Evolutionary conservation across 1,140 invertebrate genomes (phyloP), one percentile per base, ranked within the genome.

Genomic region (Drosophila burlai): DNA sequence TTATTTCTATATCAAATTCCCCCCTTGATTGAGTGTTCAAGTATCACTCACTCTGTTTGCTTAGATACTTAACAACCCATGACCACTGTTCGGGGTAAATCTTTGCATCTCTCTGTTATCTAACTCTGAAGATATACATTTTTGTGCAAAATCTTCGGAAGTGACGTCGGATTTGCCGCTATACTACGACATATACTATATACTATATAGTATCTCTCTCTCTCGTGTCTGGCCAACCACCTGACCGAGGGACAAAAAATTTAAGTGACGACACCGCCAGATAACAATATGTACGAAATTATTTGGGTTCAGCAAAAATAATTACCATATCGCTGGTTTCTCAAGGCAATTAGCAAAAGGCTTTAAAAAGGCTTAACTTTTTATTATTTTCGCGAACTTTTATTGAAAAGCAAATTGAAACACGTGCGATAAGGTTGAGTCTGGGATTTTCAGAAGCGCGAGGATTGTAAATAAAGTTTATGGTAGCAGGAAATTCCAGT

Each of bases 221-320:
- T 45, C 54, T 42, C 64, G 34, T 61, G 61, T 57, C 31, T 71
- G 42, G 29, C 15, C 34, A 72, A 76, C 36, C 83, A 86, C 83
- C 83, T 86, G 83, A 87, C 80, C 38, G 55, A 62, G 15, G 36
- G 21, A 57, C 54, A 57, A 40, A 40, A 47, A 62, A 60, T 50
- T 50, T 43, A 60, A 42, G 10, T 76, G 81, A 80, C 77, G 73
- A 83, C 54, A 71, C 63, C 55, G 40, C 60, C 42, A 67, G 83
- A 86, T 86, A 83, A 83, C 71, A 59, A 57, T 62, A 26, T 46
- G 55, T 76, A 79, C 72, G 50, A 50, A 73, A 40, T 66, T 74
- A 75, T 76, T 82, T 47, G 40, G 43, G 49, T 40, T 50, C 63
- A 60, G 61, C 31, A 38, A 59, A 57, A 75, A 61, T 69, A 81